Base-by-base conservation (phyloP, 1,140 invertebrate species). In the Epicauta chinensis region DNA sequence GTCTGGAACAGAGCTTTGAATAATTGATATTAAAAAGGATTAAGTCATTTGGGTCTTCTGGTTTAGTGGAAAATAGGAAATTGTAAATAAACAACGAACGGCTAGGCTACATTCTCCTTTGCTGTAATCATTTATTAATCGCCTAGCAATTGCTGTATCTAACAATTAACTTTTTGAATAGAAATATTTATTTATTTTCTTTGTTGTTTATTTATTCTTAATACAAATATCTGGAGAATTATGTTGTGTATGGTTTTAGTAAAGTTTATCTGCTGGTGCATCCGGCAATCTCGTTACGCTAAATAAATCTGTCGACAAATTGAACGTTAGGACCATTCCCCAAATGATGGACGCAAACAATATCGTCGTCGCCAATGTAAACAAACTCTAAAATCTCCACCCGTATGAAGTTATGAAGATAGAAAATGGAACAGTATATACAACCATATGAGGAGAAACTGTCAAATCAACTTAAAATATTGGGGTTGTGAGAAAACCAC, bases 381-480 rank as follows among this genome's bases (percentile, higher is more conserved):
- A 41, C 42, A 50, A 38, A 50, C 46, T 55, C 37, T 44, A 50
- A 43, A 50, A 44, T 7, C 23, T 3, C 47, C 53, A 29, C 4
- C 23, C 7, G 17, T 35, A 53, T 47, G 36, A 53, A 53, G 51
- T 53, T 53, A 55, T 23, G 23, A 23, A 23, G 23, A 23, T 7
- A n/a, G 39, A 40, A 46, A 34, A 39, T 49, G 47, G 16, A 16
- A 16, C 38, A 55, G 39, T 49, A 48, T 7, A 23, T 7, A 23
- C 23, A 23, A 23, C 23, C 4, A 3, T 23, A n/a, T n/a, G n/a
- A n/a, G 23, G 40, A 45, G 40, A 50, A 45, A 50, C 46, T 55
- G 47, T 51, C 53, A 55, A 50, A 55, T 55, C 42, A 49, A 16
- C 17, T 37, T 53, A 34, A 53, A 53, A 53, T 53, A 53, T 46